These are phyloP conservation scores for Trichonephila clavipes DNA, from an alignment of 1,140 invertebrate species.

Conservation along the genomic window DNA sequence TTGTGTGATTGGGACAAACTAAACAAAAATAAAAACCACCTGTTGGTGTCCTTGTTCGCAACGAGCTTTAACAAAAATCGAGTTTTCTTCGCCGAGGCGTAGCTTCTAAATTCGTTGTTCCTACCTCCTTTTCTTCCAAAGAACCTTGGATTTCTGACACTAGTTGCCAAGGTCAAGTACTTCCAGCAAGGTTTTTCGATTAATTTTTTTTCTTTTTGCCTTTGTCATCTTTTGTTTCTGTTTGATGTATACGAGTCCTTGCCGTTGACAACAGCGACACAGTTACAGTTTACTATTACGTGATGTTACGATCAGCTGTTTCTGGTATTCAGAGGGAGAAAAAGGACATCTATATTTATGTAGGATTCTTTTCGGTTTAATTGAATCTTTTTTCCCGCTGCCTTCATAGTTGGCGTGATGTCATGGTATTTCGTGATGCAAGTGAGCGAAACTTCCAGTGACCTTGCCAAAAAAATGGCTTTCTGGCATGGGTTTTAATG, in stretches of 20 bases:
- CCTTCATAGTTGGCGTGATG: background rate
- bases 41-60: background rate
- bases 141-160: background rate
- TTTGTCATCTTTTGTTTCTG: conserved; percentile 27
- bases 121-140: background rate
- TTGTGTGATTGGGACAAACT: background rate
- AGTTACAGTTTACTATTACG: conserved; percentile 17
- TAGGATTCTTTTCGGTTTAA: background rate
- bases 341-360: conserved; percentile 33
- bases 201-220: background rate
- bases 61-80: background rate
- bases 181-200: background rate
- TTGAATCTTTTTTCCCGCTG: background rate
- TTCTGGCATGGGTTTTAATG: background rate
- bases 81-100: background rate
- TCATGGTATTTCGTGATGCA: background rate
- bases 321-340: background rate
- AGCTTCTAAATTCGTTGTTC: conserved; percentile 15
- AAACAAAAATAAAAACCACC: background rate
- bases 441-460: background rate
- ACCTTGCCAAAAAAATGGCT: background rate
- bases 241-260: background rate
- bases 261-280: background rate
- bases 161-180: conserved; percentile 1
- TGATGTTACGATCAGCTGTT: background rate